phyloP scores from a whole-genome alignment of 2,888 invertebrate species.

The Lithophane ornitopus region DNA sequence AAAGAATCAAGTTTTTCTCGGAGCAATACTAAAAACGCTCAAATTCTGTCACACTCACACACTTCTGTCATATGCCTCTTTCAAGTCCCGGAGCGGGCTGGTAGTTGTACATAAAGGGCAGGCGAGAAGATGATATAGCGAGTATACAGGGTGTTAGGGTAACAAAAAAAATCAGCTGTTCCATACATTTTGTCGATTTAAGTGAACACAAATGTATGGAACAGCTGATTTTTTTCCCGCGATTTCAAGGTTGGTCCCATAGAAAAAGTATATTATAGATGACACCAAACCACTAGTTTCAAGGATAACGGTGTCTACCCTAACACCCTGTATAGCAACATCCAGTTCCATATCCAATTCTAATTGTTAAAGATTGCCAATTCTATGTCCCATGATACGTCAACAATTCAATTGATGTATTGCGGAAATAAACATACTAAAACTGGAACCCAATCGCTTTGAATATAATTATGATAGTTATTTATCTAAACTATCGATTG shows the following conservation, averaged over 20 bases:
- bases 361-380: not conserved
- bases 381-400: not conserved
- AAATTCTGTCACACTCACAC: not conserved
- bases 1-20: not conserved
- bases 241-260: too few relatives aligned
- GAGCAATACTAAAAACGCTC: not conserved
- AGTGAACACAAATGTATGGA: too few relatives aligned
- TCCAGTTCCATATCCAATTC: too few relatives aligned
- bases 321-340: too few relatives aligned
- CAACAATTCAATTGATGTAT: not conserved
- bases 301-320: too few relatives aligned
- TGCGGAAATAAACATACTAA: not conserved
- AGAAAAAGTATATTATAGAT: too few relatives aligned
- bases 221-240: too few relatives aligned
- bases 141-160: too few relatives aligned
- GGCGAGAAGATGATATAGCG: not conserved
- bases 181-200: too few relatives aligned
- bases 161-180: too few relatives aligned
- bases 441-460: not conserved
- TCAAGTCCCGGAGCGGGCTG: not conserved
- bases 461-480: slow-evolving; percentile 19
- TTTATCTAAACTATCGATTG: slow-evolving; percentile 32
- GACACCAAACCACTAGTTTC: too few relatives aligned
- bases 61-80: not conserved
- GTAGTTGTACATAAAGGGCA: not conserved